phyloP scores from a whole-genome alignment of 2,797 vertebrate genomes.

The Parauchenoglanis punctatus region DNA sequence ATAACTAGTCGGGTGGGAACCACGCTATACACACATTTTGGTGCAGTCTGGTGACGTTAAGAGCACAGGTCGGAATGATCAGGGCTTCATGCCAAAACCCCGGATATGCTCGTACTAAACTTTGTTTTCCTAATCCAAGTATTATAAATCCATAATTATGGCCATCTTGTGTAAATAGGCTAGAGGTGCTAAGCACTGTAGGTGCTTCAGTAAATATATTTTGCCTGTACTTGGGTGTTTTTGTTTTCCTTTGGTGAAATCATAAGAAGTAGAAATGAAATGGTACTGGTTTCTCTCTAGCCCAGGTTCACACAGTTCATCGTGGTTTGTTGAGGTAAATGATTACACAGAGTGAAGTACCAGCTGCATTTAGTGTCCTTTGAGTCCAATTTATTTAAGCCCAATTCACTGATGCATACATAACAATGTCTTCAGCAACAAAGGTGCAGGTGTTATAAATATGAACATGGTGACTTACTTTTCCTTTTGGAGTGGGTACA shows the following conservation, averaged over 20 bases:
- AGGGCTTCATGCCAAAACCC: neutral
- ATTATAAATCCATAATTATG: neutral
- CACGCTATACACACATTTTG: neutral
- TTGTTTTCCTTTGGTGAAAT: neutral
- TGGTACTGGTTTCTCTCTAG: neutral
- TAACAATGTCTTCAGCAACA: neutral
- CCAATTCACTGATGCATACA: neutral
- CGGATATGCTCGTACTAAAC: neutral
- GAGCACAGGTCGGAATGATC: neutral
- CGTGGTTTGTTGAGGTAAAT: neutral
- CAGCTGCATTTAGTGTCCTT: neutral
- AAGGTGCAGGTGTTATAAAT: neutral
- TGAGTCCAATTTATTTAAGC: neutral
- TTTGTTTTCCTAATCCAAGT: neutral
- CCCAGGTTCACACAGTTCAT: neutral
- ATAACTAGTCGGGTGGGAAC: conserved; percentile 5
- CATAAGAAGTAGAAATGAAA: neutral
- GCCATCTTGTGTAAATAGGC: neutral
- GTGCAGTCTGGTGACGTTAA: neutral
- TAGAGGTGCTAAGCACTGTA: no score
- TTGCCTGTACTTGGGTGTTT: neutral
- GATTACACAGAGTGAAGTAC: neutral
- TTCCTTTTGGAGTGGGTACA: neutral
- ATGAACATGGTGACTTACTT: no score
- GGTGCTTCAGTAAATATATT: neutral